Base-by-base conservation (phyloP, 2,113 vertebrate species). In the Rissa tridactyla region DNA sequence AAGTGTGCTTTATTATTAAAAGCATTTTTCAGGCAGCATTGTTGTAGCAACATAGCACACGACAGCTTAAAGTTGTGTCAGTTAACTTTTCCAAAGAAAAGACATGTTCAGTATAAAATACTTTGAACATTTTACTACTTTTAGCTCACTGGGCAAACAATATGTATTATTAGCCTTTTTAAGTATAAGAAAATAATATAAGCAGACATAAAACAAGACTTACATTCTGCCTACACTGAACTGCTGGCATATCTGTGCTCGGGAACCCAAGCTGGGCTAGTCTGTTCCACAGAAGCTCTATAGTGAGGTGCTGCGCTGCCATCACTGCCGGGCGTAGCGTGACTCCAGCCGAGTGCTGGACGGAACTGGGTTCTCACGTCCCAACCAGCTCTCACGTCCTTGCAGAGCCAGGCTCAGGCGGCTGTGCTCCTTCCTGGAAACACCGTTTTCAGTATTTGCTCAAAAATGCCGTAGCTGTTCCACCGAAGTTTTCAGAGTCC, bases 1-100 rank as follows among this genome's bases (percentile, higher is more conserved):
- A 73, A 14, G 54, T 60, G 55, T 55, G n/a, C 29, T 93, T 91
- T 89, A 46, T 66, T 89, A 83, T 71, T 78, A 89, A 87, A 91
- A 82, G 30, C 60, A 46, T 66, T 89, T 87, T 70, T 55, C 69
- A 75, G 84, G 65, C 69, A 84, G 81, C 14, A 52, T 62, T 58
- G 49, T 81, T 92, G 73, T 70, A 69, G 76, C 62, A 94, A 86
- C 36, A 44, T 9, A 52, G 38, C 54, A 51, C 49, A 44, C 3
- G 17, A 73, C 25, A 76, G 51, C 77, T 76, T 47, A 42, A 36
- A 76, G 15, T 5, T 22, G 32, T n/a, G 49, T 68, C 66, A 40
- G 57, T 69, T 73, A 52, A 40, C 38, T 81, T 83, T 72, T 70
- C 60, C 51, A 36, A 62, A 36, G 19, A 60, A 82, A 79, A 77